These are phyloP conservation scores for Pica pica DNA, from an alignment of 2,113 vertebrate species.

Conservation along the genomic window DNA sequence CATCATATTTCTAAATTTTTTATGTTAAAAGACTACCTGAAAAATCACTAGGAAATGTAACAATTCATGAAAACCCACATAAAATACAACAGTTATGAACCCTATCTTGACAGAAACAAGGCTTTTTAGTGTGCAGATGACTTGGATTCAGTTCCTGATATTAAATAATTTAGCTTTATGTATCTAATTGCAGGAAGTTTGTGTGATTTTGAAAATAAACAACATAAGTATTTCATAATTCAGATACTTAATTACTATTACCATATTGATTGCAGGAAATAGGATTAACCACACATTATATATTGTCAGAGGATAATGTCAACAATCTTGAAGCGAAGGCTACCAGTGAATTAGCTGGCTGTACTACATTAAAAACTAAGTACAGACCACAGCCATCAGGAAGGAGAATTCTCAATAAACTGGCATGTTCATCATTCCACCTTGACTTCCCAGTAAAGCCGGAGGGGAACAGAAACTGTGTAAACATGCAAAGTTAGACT, in stretches of 20 bases:
- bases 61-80: not conserved
- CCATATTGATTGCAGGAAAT: conserved; percentile 57
- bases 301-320: conserved; percentile 11
- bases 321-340: not conserved
- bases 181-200: conserved; percentile 58
- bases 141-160: not conserved
- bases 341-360: not conserved
- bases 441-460: not conserved
- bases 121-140: not conserved
- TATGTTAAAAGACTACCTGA: not conserved
- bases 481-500: not conserved
- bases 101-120: not conserved
- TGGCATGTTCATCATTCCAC: not conserved
- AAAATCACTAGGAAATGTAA: not conserved
- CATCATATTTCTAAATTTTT: not conserved
- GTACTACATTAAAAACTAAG: not conserved
- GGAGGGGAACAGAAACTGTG: not conserved
- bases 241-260: conserved; percentile 58
- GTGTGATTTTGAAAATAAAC: conserved; percentile 35
- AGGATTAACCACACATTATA: conserved; percentile 31
- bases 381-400: not conserved
- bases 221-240: conserved; percentile 49
- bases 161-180: conserved; percentile 50
- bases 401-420: not conserved
- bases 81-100: not conserved